Conservation (phyloP, 2,113 vertebrate species). For the Potamarius usumacintae region DNA sequence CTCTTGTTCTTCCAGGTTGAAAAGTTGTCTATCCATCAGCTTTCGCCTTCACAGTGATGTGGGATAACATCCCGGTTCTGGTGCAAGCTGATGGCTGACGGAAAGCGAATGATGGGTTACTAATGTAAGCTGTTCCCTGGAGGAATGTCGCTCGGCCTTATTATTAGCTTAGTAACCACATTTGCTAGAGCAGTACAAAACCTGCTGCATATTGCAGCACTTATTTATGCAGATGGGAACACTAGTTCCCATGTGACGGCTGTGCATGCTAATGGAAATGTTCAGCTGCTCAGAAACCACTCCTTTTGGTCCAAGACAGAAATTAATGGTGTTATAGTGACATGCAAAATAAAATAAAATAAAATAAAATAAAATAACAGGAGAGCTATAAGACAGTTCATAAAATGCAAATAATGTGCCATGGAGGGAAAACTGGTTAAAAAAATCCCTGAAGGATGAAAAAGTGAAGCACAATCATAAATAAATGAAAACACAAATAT, state of each 20-base stretch:
- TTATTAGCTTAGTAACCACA: slow-evolving; percentile 42
- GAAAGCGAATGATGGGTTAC: slow-evolving; percentile 19
- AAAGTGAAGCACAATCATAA: slow-evolving; percentile 23
- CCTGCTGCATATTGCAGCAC: slow-evolving; percentile 30
- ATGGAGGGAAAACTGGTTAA: neutral
- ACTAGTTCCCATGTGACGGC: slow-evolving; percentile 28
- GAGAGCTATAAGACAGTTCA: neutral
- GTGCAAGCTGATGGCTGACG: neutral
- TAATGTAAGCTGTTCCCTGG: neutral
- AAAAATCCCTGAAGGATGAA: slow-evolving; percentile 16
- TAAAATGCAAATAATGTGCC: slow-evolving; percentile 5
- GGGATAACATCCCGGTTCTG: neutral
- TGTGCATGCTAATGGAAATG: slow-evolving; percentile 35
- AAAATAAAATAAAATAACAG: neutral
- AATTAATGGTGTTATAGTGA: slow-evolving; percentile 9
- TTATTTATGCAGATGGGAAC: slow-evolving; percentile 41
- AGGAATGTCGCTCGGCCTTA: slow-evolving; percentile 2
- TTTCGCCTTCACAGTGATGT: neutral
- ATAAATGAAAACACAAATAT: slow-evolving; percentile 23
- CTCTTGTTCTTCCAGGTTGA: neutral
- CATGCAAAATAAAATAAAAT: neutral
- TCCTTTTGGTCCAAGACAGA: slow-evolving; percentile 10
- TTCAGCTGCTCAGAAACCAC: slow-evolving; percentile 26
- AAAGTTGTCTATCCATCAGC: neutral
- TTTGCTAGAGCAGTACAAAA: slow-evolving; percentile 14